Evolutionary conservation across 2,797 vertebrate species (phyloP), one percentile per base, ranked within the genome.

Genomic region (Setipinna tenuifilis): DNA sequence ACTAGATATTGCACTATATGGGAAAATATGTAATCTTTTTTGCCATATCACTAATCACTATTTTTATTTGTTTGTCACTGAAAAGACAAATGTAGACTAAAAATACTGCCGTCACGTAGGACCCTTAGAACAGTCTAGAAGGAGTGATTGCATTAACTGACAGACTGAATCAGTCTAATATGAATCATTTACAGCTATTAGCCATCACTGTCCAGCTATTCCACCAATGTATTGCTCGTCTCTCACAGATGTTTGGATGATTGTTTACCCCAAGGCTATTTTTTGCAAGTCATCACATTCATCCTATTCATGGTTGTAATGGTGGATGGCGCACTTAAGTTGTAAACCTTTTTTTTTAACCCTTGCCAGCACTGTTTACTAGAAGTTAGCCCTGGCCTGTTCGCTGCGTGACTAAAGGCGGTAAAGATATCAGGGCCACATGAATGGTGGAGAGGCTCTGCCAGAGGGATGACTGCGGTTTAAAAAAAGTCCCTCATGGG

Each of bases 311-410:
- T 81, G 35, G 44, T 83, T 85, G 14, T 35, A 17, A 6, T 81
- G 16, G 21, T 41, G 10, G 58, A 85, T 89, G 4, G 58, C 68
- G 57, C 86, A 61, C 81, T 44, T 61, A 68, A 23, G 0, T 86
- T 85, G n/a, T 86, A 78, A 91, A 90, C 84, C 82, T 81, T 86
- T 82, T 71, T 71, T 71, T 87, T 86, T 84, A 89, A 86, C 65
- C 68, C 85, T 41, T 6, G n/a, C 12, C 78, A 17, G 2, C 2
- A 84, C 0, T 93, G 92, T 94, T 94, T 94, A 93, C 92, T 84
- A 89, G 90, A 91, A 88, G 31, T 31, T 44, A 75, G 54, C 75
- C 23, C 54, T 21, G 1, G 44, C 25, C n/a, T 83, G 71, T 86
- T n/a, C 23, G 82, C 78, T 88, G 81, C 87, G 59, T 92, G 91